Evolutionary conservation across 1,140 invertebrate genomes (phyloP).

Genomic region (Heliothis virescens): DNA sequence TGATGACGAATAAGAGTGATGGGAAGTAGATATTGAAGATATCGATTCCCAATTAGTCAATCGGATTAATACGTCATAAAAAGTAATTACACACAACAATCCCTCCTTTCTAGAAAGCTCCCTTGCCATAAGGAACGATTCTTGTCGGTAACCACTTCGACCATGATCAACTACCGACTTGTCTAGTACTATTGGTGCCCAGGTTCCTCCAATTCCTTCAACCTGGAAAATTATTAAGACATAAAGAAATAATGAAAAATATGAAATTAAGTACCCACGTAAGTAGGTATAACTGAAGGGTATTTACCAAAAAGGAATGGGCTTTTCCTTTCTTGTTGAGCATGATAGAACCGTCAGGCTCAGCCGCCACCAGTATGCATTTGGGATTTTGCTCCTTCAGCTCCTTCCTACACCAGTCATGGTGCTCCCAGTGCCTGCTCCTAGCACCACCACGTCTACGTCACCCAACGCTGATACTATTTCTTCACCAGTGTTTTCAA

Average conservation of each 20-base stretch:
- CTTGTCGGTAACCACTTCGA: slow-evolving; percentile 94
- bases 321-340: slow-evolving; percentile 78
- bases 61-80: background rate
- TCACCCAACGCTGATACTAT: slow-evolving; percentile 92
- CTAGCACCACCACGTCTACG: slow-evolving; percentile 92
- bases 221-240: slow-evolving; percentile 72
- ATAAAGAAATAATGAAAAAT: background rate
- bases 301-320: slow-evolving; percentile 56
- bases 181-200: slow-evolving; percentile 96
- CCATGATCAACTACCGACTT: slow-evolving; percentile 92
- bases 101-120: slow-evolving; percentile 96
- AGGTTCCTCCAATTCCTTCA: slow-evolving; percentile 95
- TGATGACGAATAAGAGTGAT: background rate
- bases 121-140: slow-evolving; percentile 93
- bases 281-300: background rate
- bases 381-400: slow-evolving; percentile 90
- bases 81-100: slow-evolving; percentile 91
- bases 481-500: slow-evolving; percentile 94
- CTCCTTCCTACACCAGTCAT: slow-evolving; percentile 91
- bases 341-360: slow-evolving; percentile 94
- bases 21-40: background rate
- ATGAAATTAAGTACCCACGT: background rate
- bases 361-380: slow-evolving; percentile 91
- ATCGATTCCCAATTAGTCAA: slow-evolving; percentile 1
- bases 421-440: slow-evolving; percentile 95